Conservation (phyloP, 2,797 vertebrate species). For the Pangasius djambal region DNA sequence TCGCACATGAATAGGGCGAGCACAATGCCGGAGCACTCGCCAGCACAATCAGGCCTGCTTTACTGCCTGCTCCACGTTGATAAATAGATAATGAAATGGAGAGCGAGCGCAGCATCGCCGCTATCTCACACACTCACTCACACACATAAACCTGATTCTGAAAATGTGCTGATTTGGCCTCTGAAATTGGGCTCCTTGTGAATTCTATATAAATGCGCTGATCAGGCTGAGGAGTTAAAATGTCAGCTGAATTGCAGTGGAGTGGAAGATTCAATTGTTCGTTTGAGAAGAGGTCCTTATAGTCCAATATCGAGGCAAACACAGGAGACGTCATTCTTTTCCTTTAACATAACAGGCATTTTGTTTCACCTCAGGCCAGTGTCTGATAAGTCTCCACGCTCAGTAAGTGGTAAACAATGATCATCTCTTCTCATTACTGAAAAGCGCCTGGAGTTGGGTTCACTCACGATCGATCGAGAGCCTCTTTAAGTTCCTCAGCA, state of each 20-base stretch:
- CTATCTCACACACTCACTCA: slow-evolving; percentile 33
- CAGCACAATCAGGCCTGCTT: slow-evolving; percentile 72
- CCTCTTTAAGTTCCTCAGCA: background rate
- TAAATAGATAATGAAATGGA: slow-evolving; percentile 63
- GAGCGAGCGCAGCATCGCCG: slow-evolving; percentile 35
- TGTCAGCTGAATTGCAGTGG: background rate
- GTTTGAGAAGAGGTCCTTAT: background rate
- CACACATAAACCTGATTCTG: slow-evolving; percentile 18
- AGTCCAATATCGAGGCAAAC: background rate
- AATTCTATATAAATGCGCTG: background rate
- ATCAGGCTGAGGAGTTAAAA: slow-evolving; percentile 9
- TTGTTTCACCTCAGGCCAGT: slow-evolving; percentile 2
- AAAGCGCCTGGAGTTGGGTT: background rate
- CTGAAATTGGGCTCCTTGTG: background rate
- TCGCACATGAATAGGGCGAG: slow-evolving; percentile 76
- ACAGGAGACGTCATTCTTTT: background rate
- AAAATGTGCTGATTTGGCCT: slow-evolving; percentile 32
- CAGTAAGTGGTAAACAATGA: background rate
- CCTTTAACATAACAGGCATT: slow-evolving; percentile 4
- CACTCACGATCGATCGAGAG: background rate
- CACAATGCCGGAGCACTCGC: slow-evolving; percentile 76
- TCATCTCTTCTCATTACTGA: background rate
- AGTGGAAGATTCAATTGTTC: slow-evolving; percentile 13
- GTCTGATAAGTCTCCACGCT: slow-evolving; percentile 12
- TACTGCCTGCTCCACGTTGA: slow-evolving; percentile 62